Conservation (phyloP, 2,113 vertebrate species). For the Tetrax tetrax region DNA sequence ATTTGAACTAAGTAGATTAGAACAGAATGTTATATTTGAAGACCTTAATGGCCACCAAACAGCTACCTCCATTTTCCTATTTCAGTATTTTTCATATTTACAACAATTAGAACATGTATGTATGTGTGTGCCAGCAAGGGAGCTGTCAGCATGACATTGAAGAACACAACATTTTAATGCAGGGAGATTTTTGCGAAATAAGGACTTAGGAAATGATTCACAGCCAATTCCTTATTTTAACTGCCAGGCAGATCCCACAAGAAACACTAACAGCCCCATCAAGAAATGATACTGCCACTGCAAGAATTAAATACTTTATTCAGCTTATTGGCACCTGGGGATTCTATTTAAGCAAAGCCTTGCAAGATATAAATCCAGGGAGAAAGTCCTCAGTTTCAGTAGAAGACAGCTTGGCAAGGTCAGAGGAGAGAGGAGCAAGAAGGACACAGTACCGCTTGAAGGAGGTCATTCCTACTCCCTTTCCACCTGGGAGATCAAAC, state of each 20-base stretch:
- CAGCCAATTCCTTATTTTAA: neutral
- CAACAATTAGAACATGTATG: neutral
- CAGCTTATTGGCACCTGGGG: neutral
- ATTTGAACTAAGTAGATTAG: neutral
- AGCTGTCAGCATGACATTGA: neutral
- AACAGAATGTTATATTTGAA: constrained; percentile 3
- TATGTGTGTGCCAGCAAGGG: neutral
- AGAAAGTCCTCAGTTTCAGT: neutral
- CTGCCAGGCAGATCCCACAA: neutral
- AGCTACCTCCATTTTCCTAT: neutral
- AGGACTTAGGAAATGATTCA: neutral
- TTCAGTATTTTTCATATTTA: neutral
- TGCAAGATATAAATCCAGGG: neutral
- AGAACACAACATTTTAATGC: neutral
- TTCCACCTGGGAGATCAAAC: neutral
- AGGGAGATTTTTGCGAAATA: neutral
- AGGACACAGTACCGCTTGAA: neutral
- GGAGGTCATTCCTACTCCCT: neutral
- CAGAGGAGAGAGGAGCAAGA: neutral
- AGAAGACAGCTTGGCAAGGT: neutral
- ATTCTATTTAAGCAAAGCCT: neutral
- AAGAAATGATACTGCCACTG: neutral
- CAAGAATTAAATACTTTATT: neutral
- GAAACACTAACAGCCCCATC: neutral
- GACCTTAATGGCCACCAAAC: neutral